Percentiles rank a stretch among this genome's conserved stretches.
Evolutionary conservation across 2,888 invertebrate species (phyloP).

Genomic region (Hofmannophila pseudospretella): DNA sequence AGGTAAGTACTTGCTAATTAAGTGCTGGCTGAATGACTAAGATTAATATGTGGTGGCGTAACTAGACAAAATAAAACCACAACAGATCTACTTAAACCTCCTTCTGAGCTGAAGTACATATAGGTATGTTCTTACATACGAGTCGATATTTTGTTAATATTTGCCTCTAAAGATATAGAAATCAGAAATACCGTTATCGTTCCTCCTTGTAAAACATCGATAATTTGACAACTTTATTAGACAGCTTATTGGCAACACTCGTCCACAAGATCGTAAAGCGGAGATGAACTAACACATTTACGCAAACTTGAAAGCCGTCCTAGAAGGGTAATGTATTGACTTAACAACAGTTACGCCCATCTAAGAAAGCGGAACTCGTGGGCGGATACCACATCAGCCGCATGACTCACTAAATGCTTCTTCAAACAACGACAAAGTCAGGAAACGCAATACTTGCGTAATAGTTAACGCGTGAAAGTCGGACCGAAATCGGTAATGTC

Average conservation of each 20-base stretch:
- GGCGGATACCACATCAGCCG: constrained; percentile 1
- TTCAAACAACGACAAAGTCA: constrained; percentile 32
- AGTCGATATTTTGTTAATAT: too few species aligned
- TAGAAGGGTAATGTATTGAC: background rate
- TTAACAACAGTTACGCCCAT: background rate
- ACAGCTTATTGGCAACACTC: too few species aligned
- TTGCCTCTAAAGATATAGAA: too few species aligned
- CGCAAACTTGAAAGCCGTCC: background rate
- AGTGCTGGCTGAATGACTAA: too few species aligned
- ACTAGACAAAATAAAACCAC: too few species aligned
- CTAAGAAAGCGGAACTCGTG: background rate
- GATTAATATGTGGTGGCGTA: too few species aligned
- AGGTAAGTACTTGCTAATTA: too few species aligned
- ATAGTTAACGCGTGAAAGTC: constrained; percentile 49
- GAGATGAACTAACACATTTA: background rate
- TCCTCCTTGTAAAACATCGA: too few species aligned
- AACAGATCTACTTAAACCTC: too few species aligned
- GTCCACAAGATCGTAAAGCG: background rate
- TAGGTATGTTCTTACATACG: too few species aligned
- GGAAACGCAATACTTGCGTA: constrained; percentile 49
- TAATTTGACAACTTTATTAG: too few species aligned
- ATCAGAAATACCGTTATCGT: constrained; percentile 10
- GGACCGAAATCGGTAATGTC: constrained; percentile 40
- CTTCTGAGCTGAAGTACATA: too few species aligned
- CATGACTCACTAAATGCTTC: constrained; percentile 32